phyloP scores from a whole-genome alignment of 2,888 invertebrate species.

The Eupsilia transversa region DNA sequence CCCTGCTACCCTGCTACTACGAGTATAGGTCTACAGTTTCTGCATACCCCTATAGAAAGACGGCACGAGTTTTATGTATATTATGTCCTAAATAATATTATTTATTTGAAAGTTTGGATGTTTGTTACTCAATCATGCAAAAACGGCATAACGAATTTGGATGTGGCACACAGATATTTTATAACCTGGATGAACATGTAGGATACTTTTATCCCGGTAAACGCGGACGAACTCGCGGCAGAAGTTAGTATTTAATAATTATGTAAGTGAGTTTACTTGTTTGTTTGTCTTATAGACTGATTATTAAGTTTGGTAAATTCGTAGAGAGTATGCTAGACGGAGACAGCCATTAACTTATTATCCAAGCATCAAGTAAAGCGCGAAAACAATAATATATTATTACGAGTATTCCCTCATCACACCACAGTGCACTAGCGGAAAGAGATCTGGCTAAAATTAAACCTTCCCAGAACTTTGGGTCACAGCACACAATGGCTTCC shows the following conservation, averaged over 20 bases:
- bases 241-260: not conserved
- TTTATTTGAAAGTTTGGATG: no score
- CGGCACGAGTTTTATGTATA: no score
- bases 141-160: no score
- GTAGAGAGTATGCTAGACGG: not conserved
- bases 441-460: conserved; percentile 22
- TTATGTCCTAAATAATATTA: no score
- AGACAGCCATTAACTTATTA: not conserved
- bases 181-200: no score
- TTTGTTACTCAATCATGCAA: no score
- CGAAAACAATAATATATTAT: not conserved
- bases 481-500: conserved; percentile 23
- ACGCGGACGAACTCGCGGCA: no score
- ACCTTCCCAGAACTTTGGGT: conserved; percentile 19
- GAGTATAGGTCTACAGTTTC: no score
- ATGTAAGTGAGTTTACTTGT: not conserved
- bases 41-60: no score
- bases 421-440: conserved; percentile 1
- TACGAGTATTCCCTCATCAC: not conserved
- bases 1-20: no score
- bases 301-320: not conserved
- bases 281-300: not conserved
- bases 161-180: no score
- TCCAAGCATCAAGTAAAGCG: not conserved
- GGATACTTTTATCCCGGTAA: no score